Base-by-base conservation (phyloP, 2,888 invertebrate species). In the Pseudoips prasinana region DNA sequence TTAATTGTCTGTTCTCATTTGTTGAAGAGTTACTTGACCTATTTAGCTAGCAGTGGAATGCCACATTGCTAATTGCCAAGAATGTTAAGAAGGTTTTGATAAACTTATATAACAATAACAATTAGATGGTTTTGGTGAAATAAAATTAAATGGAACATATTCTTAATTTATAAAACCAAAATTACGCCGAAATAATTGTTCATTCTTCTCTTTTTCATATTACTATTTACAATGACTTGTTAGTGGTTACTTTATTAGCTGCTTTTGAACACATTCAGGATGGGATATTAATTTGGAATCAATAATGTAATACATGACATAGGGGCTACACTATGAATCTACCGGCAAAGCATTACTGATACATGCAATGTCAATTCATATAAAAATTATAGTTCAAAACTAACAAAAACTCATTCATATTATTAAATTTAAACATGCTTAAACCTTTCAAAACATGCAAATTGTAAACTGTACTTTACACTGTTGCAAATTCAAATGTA, bases 331-430 rank as follows among this genome's bases (percentile, higher is more conserved):
- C 10, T 30, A 29, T 52, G 42, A 36, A 44, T 33, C 35, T 52
- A 56, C 25, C 26, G 50, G 56, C 51, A 46, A 65, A 65, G 62
- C 63, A 49, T 50, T n/a, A n/a, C n/a, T 45, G 42, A 48, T 39
- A 30, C 46, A 49, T 60, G 47, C 44, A 27, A 9, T 29, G 32
- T 48, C 33, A 46, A 20, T 20, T 5, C 20, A 20, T 2, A 5
- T 7, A n/a, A 20, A 14, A 20, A 2, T 20, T n/a, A 20, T n/a
- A 20, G 7, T 20, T 20, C 20, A n/a, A 3, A 3, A 20, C 7
- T 7, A 20, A 20, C n/a, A 5, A n/a, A 14, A 14, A 14, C 2
- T 5, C 14, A 14, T 14, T 5, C 14, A 14, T 3, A 14, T 14
- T 14, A 14, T 14, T 14, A 14, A 14, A 3, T 3, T 2, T 3